phyloP scores from a whole-genome alignment of 2,113 vertebrate genomes.

The Vulpes lagopus region DNA sequence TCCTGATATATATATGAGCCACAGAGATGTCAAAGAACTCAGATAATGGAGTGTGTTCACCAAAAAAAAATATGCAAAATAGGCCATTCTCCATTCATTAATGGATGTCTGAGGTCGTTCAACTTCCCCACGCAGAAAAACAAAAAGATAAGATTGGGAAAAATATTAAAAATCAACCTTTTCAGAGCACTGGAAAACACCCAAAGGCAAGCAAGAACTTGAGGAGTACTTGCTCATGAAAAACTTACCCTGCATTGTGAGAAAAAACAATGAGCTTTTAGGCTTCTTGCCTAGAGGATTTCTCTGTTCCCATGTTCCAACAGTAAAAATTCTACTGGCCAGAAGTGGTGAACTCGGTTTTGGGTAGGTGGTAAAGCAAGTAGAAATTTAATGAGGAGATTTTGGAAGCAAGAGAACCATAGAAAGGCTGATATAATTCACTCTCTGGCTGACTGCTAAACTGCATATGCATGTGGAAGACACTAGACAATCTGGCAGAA shows the following conservation, averaged over 20 bases:
- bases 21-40: not conserved
- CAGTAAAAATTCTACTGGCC: not conserved
- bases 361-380: not conserved
- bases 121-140: not conserved
- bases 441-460: not conserved
- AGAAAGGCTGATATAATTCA: not conserved
- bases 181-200: not conserved
- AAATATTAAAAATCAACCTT: not conserved
- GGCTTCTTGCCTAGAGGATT: not conserved
- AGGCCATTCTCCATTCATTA: not conserved
- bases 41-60: not conserved
- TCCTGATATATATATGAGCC: not conserved
- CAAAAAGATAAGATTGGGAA: not conserved
- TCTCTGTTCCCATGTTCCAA: not conserved
- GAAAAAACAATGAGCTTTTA: not conserved
- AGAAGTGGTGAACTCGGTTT: not conserved
- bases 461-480: not conserved
- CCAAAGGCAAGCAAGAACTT: not conserved
- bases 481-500: not conserved
- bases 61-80: not conserved
- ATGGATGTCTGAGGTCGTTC: not conserved
- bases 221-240: not conserved
- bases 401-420: not conserved
- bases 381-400: constrained; percentile 8
- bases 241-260: not conserved